Base-by-base conservation (phyloP, 1,140 invertebrate genomes). In the Scylla paramamosain region DNA sequence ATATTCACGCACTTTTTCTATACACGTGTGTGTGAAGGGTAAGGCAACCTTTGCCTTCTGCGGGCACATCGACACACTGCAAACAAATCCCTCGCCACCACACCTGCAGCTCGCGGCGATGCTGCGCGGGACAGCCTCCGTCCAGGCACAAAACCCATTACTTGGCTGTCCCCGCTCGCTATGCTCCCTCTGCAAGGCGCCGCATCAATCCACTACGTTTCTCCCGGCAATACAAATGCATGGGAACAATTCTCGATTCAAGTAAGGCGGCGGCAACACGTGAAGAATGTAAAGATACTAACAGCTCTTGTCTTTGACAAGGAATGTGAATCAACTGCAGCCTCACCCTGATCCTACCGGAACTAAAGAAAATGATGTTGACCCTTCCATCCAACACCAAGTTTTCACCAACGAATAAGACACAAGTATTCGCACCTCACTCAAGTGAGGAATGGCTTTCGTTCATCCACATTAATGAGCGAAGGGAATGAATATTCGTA, bases 121-220 rank as follows among this genome's bases (percentile, higher is more conserved):
- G 67, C 20, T 77, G 67, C 67, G 52, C 67, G 25, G 67, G 67
- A 77, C 67, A 77, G 25, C n/a, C 67, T 77, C 67, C 67, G 67
- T 77, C 67, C 67, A 25, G 67, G 67, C 67, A 77, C 67, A 77
- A 77, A 77, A 77, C n/a, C 67, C 67, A 77, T 77, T 77, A 77
- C 67, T 25, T 77, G 67, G 20, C 67, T 20, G 67, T n/a, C 67
- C 67, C n/a, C n/a, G 67, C 67, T n/a, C 67, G 67, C 67, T 7
- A 20, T 20, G 4, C 6, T 25, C 67, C 67, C 67, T 77, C 20
- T n/a, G 20, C 67, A 77, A 25, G 67, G 67, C 52, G 52, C 52
- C 52, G 52, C 67, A 77, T 77, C 67, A 25, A 77, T 77, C 67
- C n/a, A n/a, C 67, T n/a, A n/a, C 67, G 20, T n/a, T 25, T 77